phyloP scores from a whole-genome alignment of 2,797 vertebrate genomes.

The Clamator glandarius region DNA sequence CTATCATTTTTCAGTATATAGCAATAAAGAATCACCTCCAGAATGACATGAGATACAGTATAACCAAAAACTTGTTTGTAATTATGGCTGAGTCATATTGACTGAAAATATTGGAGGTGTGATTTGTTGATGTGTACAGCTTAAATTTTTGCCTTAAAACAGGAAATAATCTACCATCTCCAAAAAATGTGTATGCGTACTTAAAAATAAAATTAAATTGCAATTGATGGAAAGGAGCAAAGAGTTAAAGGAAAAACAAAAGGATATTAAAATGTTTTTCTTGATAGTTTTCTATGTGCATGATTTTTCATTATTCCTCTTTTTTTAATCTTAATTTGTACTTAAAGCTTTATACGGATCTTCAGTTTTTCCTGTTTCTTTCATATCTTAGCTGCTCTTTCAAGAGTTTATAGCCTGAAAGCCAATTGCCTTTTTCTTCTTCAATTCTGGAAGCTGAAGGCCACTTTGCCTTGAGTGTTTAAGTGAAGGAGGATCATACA shows the following conservation, averaged over 20 bases:
- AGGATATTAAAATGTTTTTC: not conserved
- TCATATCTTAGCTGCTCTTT: conserved; percentile 39
- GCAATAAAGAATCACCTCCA: not conserved
- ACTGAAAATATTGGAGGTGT: not conserved
- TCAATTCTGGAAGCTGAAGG: conserved; percentile 53
- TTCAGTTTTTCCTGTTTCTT: conserved; percentile 40
- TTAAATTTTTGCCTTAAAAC: not conserved
- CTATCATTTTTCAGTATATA: not conserved
- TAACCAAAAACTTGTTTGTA: not conserved
- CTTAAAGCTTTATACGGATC: conserved; percentile 12
- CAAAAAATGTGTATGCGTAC: not conserved
- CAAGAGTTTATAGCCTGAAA: conserved; percentile 47
- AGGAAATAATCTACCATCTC: not conserved
- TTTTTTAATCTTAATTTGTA: not conserved
- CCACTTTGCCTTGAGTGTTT: conserved; percentile 36
- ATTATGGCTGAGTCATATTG: not conserved
- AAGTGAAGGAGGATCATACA: conserved; percentile 31
- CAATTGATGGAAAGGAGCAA: not conserved
- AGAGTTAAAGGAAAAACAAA: not conserved
- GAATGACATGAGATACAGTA: not conserved
- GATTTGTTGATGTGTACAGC: not conserved
- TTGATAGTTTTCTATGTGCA: not conserved
- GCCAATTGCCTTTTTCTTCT: conserved; percentile 50
- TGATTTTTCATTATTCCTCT: not conserved
- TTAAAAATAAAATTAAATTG: not conserved